Evolutionary conservation across 2,797 vertebrate genomes (phyloP), one percentile per base, ranked within the genome.

Genomic region (Gallinago nigripennis): DNA sequence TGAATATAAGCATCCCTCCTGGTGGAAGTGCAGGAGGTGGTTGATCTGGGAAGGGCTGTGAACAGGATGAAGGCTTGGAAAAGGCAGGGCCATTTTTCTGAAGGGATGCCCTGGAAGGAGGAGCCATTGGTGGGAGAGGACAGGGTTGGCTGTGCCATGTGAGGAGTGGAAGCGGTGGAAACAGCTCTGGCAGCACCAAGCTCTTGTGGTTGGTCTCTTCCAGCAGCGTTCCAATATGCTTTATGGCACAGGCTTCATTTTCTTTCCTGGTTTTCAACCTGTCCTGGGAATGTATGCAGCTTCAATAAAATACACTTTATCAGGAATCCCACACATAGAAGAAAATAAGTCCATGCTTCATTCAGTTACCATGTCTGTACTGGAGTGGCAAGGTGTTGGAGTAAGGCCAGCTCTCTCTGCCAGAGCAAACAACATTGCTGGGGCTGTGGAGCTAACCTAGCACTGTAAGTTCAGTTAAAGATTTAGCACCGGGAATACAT

Each of bases 1-100:
- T 35, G 19, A 73, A 24, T 63, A 8, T 0, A 0, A 41, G 57
- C 35, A 18, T 54, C 39, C 28, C 53, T 94, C 2, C 0, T 15
- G 39, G 57, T 68, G 65, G n/a, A 35, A 46, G 13, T 35, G 57
- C 1, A 3, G 43, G 50, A 58, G 27, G n/a, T 64, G 45, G 33
- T 7, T 69, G 50, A 31, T 24, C 48, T 91, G 45, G 54, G 75
- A 57, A 35, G 13, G 12, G 39, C 51, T 80, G 13, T 63, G 75
- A 45, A 17, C 15, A 43, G 18, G 16, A 7, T 15, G 16, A 43
- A 21, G 37, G 16, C 5, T 5, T 72, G 54, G 45, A 82, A 82
- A 82, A 69, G 28, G 28, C 28, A 86, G 31, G 16, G 12, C 13
- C 9, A 1, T 33, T 43, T 57, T 68, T 45, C 35, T 12, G 9